phyloP scores from a whole-genome alignment of 2,113 vertebrate species.

The Castor canadensis region DNA sequence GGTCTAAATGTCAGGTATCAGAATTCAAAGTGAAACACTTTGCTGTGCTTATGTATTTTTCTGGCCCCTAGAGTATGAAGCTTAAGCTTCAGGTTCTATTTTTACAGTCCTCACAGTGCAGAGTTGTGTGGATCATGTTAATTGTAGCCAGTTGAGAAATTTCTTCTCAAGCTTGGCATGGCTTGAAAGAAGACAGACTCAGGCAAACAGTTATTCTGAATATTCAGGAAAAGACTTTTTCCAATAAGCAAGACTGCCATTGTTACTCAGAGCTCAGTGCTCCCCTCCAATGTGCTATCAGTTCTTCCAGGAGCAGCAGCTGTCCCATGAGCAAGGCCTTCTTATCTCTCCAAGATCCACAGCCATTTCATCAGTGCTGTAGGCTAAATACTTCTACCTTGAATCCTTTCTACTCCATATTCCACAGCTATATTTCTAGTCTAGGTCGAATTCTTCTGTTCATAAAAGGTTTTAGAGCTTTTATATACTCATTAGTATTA shows the following conservation, averaged over 20 bases:
- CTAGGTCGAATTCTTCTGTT: accelerated
- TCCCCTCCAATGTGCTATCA: accelerated
- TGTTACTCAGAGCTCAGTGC: not conserved
- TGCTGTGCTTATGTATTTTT: conserved; percentile 32
- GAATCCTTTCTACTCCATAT: not conserved
- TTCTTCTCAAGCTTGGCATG: conserved; percentile 45
- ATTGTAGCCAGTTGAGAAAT: conserved; percentile 56
- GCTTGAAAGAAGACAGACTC: not conserved
- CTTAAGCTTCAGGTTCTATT: conserved; percentile 68
- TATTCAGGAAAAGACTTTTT: not conserved
- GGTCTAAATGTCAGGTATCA: conserved; percentile 64
- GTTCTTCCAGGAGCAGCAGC: accelerated
- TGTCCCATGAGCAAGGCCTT: not conserved
- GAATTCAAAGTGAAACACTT: conserved; percentile 54
- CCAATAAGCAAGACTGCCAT: accelerated
- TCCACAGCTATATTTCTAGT: too few species aligned
- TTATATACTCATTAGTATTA: not conserved
- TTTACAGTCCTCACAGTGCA: conserved; percentile 46
- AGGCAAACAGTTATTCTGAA: not conserved
- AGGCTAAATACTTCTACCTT: not conserved
- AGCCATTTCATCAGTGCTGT: not conserved
- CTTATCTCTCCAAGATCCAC: accelerated
- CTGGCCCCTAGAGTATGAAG: conserved; percentile 48
- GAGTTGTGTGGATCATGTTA: conserved; percentile 55
- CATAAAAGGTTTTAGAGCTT: not conserved